These are phyloP conservation scores for Melangyna quadrimaculata DNA, from an alignment of 2,888 invertebrate species.

Conservation along the genomic window DNA sequence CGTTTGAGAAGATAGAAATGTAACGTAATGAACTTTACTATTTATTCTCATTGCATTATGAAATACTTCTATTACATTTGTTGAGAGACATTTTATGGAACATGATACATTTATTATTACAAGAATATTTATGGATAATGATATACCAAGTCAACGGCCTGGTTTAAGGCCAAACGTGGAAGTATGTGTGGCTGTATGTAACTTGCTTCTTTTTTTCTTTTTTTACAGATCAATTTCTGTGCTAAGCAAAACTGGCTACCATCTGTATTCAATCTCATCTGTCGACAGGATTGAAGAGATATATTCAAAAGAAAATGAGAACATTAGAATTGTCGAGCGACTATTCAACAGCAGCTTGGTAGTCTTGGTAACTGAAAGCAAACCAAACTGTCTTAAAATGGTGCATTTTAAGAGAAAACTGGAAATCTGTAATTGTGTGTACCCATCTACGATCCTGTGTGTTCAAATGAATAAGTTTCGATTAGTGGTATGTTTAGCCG, in stretches of 20 bases:
- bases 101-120: too few relatives aligned
- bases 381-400: slow-evolving; percentile 74
- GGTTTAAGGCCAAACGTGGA: too few relatives aligned
- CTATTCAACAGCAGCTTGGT: neutral
- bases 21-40: too few relatives aligned
- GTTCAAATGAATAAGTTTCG: slow-evolving; percentile 80
- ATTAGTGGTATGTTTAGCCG: slow-evolving; percentile 78
- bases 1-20: too few relatives aligned
- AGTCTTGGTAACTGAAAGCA: neutral
- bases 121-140: too few relatives aligned
- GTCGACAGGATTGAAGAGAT: slow-evolving; percentile 79
- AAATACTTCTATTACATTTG: too few relatives aligned
- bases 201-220: too few relatives aligned
- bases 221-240: neutral
- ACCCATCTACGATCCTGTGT: slow-evolving; percentile 79
- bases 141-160: too few relatives aligned
- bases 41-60: too few relatives aligned
- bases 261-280: slow-evolving; percentile 78
- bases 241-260: slow-evolving; percentile 75
- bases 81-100: too few relatives aligned
- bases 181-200: too few relatives aligned
- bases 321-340: neutral
- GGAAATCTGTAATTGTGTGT: slow-evolving; percentile 81
- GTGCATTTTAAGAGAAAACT: slow-evolving; percentile 80
- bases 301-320: neutral